Evolutionary conservation across 2,797 vertebrate genomes (phyloP).

Genomic region (Sebastiscus albofasciatus): DNA sequence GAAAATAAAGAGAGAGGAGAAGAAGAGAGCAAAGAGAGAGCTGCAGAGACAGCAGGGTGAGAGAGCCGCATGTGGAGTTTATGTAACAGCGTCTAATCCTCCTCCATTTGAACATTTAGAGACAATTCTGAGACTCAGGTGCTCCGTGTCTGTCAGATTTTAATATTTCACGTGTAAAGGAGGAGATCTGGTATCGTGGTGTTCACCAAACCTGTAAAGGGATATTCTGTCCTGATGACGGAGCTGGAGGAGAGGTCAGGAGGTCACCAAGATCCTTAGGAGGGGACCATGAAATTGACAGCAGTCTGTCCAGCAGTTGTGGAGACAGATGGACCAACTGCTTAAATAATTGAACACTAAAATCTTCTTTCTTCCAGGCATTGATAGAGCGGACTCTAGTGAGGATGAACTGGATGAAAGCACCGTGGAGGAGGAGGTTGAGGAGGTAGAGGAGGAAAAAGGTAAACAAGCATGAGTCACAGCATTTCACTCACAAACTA

Average conservation of each 20-base stretch:
- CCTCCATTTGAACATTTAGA: neutral
- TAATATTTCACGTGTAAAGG: neutral
- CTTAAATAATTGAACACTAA: neutral
- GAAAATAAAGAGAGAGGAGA: slow-evolving; percentile 62
- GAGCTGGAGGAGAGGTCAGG: neutral
- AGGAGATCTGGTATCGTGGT: neutral
- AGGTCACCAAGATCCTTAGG: neutral
- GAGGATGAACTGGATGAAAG: slow-evolving; percentile 79
- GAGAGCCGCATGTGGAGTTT: neutral
- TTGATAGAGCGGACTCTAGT: slow-evolving; percentile 74
- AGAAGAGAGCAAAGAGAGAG: slow-evolving; percentile 69
- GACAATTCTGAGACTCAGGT: neutral
- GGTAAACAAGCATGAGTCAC: slow-evolving; percentile 51
- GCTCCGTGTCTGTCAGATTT: neutral
- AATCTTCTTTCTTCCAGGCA: slow-evolving; percentile 61
- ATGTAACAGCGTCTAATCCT: neutral
- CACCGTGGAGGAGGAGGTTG: slow-evolving; percentile 51
- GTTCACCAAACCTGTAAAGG: neutral
- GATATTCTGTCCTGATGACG: neutral
- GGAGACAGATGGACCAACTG: neutral
- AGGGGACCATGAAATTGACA: neutral
- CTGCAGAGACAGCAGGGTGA: slow-evolving; percentile 68
- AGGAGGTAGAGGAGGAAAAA: slow-evolving; percentile 68
- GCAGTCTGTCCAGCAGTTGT: neutral
- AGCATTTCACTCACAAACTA: neutral